phyloP scores from a whole-genome alignment of 2,113 vertebrate genomes.

The Climacteris rufus region DNA sequence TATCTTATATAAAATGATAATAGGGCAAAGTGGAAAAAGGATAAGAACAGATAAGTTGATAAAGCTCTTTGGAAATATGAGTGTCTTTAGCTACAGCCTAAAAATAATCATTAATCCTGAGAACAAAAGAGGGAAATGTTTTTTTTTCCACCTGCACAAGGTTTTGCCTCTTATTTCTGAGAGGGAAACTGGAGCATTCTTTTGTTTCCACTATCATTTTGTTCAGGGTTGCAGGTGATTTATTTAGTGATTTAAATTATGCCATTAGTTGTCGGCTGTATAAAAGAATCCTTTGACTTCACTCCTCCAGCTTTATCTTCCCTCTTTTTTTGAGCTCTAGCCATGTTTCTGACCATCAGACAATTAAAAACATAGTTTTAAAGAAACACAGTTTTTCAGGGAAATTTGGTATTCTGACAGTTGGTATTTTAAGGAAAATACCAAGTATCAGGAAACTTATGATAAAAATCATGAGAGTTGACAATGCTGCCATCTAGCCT shows the following conservation, averaged over 20 bases:
- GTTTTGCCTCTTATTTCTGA: not conserved
- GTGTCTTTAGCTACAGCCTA: not conserved
- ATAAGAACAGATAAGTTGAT: not conserved
- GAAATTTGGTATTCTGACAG: not conserved
- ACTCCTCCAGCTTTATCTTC: not conserved
- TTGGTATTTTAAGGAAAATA: not conserved
- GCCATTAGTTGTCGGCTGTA: rapidly evolving
- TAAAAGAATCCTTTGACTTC: not conserved
- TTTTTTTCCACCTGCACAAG: not conserved
- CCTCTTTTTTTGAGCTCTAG: not conserved
- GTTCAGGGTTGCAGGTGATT: not conserved
- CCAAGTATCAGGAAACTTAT: not conserved
- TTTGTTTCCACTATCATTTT: not conserved
- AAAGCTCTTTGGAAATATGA: not conserved
- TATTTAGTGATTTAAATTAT: not conserved
- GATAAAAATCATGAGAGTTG: conserved; percentile 24
- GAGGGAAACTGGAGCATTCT: not conserved
- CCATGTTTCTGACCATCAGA: not conserved
- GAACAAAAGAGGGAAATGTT: not conserved
- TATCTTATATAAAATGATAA: not conserved
- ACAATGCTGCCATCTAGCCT: conserved; percentile 62
- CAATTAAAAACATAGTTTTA: not conserved
- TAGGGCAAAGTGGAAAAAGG: not conserved
- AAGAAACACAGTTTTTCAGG: not conserved
- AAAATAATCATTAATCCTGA: not conserved